Evolutionary conservation across 2,888 invertebrate genomes (phyloP), one percentile per base, ranked within the genome.

Genomic region (Apocheima hispidaria): DNA sequence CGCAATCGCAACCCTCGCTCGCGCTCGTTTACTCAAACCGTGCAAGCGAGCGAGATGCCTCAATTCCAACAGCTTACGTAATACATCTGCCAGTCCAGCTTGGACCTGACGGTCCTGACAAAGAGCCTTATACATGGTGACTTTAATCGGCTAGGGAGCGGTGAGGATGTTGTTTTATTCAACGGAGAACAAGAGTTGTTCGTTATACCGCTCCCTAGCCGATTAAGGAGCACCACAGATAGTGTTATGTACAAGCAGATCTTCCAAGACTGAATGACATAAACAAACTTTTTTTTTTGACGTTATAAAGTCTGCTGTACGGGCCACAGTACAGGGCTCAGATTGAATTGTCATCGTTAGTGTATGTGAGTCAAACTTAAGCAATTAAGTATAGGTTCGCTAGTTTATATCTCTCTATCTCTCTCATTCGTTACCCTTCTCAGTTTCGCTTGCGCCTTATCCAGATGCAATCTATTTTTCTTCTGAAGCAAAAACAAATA

Each of bases 401-500:
- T 91, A 90, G 83, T 81, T 49, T 50, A 51, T 51, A 40, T 83
- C 26, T 59, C 48, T 52, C 52, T n/a, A n/a, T 84, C 81, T 80
- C 75, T 82, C 72, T 83, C 79, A 66, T 71, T 84, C 70, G 73
- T 92, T 92, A 92, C 92, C 92, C 92, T 87, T 90, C 81, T 92
- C 77, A 91, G 89, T 88, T 87, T 92, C 86, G 86, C 87, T 87
- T 90, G 92, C 84, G 91, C 90, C 83, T 88, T 90, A 87, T 91
- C 92, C 92, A 90, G 92, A 67, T 92, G 90, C 88, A 92, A 90
- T 92, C 92, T 92, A 92, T 92, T 92, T 92, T 92, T 92, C 79
- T 92, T 92, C 92, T 92, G 92, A 88, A 91, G 92, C 90, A 91
- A 92, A 90, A 91, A 91, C 84, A 90, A 88, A 87, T 77, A 49